Evolutionary conservation across 2,888 invertebrate genomes (phyloP).

Genomic region (Opisthograptis luteolata): DNA sequence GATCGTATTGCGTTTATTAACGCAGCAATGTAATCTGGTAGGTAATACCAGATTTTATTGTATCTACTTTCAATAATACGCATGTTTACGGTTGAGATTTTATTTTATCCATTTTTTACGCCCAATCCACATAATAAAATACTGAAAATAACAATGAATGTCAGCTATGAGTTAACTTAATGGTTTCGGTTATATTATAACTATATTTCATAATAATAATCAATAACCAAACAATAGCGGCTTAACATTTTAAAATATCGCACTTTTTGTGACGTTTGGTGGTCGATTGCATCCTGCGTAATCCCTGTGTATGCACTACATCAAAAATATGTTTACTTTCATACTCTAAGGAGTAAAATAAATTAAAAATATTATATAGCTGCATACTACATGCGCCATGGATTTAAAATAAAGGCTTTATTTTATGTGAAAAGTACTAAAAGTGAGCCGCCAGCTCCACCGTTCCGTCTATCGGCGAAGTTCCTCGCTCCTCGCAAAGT

Average conservation of each 20-base stretch:
- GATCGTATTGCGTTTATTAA: slow-evolving; percentile 23
- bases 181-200: neutral
- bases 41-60: neutral
- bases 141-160: slow-evolving; percentile 18
- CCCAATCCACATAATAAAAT: slow-evolving; percentile 8
- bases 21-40: slow-evolving; percentile 13
- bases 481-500: slow-evolving; percentile 32
- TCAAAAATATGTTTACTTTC: no score
- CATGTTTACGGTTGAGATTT: neutral
- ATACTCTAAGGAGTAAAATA: no score
- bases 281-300: no score
- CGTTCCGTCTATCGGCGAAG: slow-evolving; percentile 20
- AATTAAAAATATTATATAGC: neutral
- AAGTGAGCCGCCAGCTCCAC: slow-evolving; percentile 3
- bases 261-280: no score
- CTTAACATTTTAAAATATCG: no score
- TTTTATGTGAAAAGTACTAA: slow-evolving; percentile 25
- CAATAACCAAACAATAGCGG: no score
- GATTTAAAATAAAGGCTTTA: slow-evolving; percentile 20
- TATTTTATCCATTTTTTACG: slow-evolving; percentile 6
- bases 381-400: neutral
- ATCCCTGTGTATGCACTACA: no score
- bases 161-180: slow-evolving; percentile 13
- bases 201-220: no score
- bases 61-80: neutral